phyloP scores from a whole-genome alignment of 2,888 invertebrate genomes.

The Drosophila setosimentum region DNA sequence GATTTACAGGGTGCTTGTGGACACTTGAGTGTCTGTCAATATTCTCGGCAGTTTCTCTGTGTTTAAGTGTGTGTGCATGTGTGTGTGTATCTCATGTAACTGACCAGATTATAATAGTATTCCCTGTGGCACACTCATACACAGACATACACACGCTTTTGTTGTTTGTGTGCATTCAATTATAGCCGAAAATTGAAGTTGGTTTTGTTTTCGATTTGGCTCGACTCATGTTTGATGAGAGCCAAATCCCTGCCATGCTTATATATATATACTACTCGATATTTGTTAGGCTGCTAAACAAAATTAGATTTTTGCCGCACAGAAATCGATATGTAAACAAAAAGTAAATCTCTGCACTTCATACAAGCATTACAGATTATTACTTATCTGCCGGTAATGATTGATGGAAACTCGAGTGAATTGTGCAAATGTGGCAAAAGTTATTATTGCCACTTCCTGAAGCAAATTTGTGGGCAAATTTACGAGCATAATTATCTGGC shows the following conservation, averaged over 20 bases:
- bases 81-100: slow-evolving; percentile 41
- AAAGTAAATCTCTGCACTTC: slow-evolving; percentile 19
- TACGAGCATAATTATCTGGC: slow-evolving; percentile 46
- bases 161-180: slow-evolving; percentile 75
- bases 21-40: slow-evolving; percentile 79
- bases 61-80: background rate
- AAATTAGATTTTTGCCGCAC: slow-evolving; percentile 65
- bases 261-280: slow-evolving; percentile 18
- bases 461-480: slow-evolving; percentile 37
- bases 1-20: slow-evolving; percentile 78
- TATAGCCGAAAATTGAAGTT: slow-evolving; percentile 74
- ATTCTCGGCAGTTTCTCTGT: slow-evolving; percentile 26
- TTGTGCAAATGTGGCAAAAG: slow-evolving; percentile 31
- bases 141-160: background rate
- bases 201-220: slow-evolving; percentile 77
- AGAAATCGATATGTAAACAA: slow-evolving; percentile 47
- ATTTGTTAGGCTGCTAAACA: slow-evolving; percentile 65
- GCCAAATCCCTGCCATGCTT: slow-evolving; percentile 8
- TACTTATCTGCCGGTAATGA: slow-evolving; percentile 11
- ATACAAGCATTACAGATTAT: slow-evolving; percentile 5
- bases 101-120: slow-evolving; percentile 78
- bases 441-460: slow-evolving; percentile 33
- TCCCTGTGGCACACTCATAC: slow-evolving; percentile 49
- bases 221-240: slow-evolving; percentile 71
- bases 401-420: slow-evolving; percentile 25